Base-by-base conservation (phyloP, 2,113 vertebrate species). In the Bubo blakistoni region DNA sequence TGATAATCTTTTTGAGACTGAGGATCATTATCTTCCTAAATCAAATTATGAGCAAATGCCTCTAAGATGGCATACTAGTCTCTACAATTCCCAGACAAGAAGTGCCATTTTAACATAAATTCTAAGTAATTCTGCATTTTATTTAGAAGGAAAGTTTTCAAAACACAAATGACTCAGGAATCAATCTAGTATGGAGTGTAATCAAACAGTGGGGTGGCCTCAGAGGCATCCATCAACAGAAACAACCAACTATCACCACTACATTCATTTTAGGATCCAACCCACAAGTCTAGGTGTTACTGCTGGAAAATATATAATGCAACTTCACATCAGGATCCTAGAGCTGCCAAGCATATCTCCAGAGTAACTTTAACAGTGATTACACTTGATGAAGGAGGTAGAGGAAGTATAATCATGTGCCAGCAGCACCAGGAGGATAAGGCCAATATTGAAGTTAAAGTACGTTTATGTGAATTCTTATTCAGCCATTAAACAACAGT, bases 341-440 rank as follows among this genome's bases (percentile, higher is more conserved):
- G 36, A 47, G 38, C 71, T 80, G 89, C 91, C 95, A 97, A 94
- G 69, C 58, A 62, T 67, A 73, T 85, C 79, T 93, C 84, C 94
- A 90, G 88, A 97, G 89, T 73, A 81, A 92, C 94, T 97, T 97
- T 93, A 91, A 97, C 74, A 90, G 94, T 94, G 96, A 95, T 96
- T 97, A 42, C 32, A 29, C 58, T 92, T 96, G 86, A 95, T 88
- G 94, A 38, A 93, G 91, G 61, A 78, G 94, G 77, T 74, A 90
- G 81, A 79, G 96, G 85, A 88, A 90, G 46, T 58, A 67, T 42
- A 82, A 81, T 54, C 86, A 59, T 93, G 90, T 97, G 96, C 92
- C 96, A 95, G 92, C 76, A 89, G 62, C 61, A 85, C 67, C 82
- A 70, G 65, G 58, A 61, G 94, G 86, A 92, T 69, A 92, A 94